Conservation (phyloP, 2,113 vertebrate genomes). For the Parotia lawesii region DNA sequence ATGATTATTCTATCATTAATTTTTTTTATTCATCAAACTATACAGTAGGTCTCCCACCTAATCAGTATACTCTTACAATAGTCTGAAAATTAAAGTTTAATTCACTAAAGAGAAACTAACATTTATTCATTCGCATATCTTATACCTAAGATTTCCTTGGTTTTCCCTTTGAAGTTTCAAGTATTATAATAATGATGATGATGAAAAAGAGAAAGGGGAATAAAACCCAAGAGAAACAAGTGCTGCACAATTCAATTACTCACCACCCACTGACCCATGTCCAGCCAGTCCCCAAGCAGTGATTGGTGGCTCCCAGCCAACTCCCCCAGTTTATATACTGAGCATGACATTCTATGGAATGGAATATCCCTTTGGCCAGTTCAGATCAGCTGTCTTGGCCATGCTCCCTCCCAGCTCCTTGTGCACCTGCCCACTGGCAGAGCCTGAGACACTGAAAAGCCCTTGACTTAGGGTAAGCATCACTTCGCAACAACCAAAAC, state of each 20-base stretch:
- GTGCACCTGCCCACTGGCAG: neutral
- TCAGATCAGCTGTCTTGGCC: neutral
- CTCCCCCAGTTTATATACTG: neutral
- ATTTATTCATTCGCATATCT: neutral
- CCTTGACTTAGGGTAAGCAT: neutral
- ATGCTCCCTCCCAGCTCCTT: neutral
- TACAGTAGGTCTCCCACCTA: neutral
- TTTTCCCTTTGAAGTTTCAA: neutral
- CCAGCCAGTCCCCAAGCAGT: neutral
- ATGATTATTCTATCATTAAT: neutral
- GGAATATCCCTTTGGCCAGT: neutral
- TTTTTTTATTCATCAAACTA: neutral
- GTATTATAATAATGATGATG: neutral
- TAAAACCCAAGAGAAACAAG: neutral
- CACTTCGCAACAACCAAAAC: neutral
- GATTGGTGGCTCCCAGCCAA: neutral
- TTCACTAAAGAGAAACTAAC: neutral
- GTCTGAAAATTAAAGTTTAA: neutral
- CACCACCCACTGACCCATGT: neutral
- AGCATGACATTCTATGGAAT: neutral
- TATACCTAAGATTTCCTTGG: neutral
- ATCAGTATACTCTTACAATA: neutral
- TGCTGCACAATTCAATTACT: neutral
- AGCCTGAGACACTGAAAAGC: neutral
- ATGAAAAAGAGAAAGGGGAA: neutral